A percentile compares a stretch with the other conserved stretches of the same genome.
Evolutionary conservation across 2,113 vertebrate genomes (phyloP).

Genomic region (Phyllostomus discolor): DNA sequence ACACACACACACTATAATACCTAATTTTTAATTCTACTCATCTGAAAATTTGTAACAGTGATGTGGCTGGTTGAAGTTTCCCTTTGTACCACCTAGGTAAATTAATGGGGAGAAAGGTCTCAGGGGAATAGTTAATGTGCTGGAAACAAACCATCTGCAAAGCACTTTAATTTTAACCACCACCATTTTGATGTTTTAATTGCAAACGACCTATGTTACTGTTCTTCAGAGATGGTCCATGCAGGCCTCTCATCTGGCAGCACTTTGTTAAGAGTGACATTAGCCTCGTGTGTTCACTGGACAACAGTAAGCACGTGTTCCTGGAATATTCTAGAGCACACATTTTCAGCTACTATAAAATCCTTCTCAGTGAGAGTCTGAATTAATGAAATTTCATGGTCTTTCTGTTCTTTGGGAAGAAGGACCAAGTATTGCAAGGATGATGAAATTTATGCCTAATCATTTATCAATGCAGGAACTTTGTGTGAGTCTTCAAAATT

Average conservation of each 20-base stretch:
- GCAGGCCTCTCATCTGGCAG: not conserved
- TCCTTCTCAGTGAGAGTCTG: not conserved
- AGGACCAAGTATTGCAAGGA: not conserved
- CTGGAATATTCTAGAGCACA: not conserved
- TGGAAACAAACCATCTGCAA: constrained; percentile 45
- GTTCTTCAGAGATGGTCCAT: constrained; percentile 12
- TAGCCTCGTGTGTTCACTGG: not conserved
- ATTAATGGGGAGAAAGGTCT: constrained; percentile 38
- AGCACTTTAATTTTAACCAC: constrained; percentile 51
- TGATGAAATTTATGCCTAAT: not conserved
- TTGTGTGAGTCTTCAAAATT: not conserved
- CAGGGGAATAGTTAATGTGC: constrained; percentile 30
- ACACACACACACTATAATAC: not conserved
- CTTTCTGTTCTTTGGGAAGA: not conserved
- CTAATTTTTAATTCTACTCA: not conserved
- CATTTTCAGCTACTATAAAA: not conserved
- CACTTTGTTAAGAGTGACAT: not conserved
- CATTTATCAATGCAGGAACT: not conserved
- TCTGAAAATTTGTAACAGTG: not conserved
- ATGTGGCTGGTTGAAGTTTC: not conserved
- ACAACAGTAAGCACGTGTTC: not conserved
- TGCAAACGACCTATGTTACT: not conserved
- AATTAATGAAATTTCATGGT: not conserved
- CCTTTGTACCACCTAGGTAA: constrained; percentile 19
- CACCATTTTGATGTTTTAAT: constrained; percentile 45